phyloP scores from a whole-genome alignment of 2,797 vertebrate genomes.

The Sparidentex hasta region DNA sequence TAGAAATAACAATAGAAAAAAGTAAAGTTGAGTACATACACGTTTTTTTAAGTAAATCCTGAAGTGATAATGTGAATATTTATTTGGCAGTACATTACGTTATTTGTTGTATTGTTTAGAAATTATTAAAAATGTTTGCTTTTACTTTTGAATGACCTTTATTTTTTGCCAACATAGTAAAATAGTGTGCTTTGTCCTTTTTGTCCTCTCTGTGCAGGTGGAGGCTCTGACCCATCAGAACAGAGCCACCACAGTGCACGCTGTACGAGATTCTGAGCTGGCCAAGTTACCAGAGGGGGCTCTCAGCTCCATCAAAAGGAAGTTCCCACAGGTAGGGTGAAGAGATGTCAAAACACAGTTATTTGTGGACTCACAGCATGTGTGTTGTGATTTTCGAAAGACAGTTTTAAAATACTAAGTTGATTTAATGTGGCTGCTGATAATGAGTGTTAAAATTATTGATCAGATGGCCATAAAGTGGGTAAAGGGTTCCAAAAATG shows the following conservation, averaged over 20 bases:
- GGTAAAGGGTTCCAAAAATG: background rate
- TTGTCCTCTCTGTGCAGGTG: conserved; percentile 83
- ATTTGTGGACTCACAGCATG: too few relatives aligned
- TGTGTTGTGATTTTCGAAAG: background rate
- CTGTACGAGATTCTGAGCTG: conserved; percentile 95
- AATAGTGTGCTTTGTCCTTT: background rate
- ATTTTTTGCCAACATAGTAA: background rate
- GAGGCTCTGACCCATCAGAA: conserved; percentile 94
- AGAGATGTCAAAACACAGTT: background rate
- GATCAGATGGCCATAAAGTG: background rate
- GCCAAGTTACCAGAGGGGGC: conserved; percentile 96
- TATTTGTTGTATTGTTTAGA: background rate
- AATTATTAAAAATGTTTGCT: background rate
- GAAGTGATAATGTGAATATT: too few relatives aligned
- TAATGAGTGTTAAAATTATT: background rate
- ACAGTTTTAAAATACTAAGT: background rate
- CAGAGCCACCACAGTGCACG: conserved; percentile 95
- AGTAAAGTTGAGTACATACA: background rate
- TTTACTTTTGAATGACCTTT: background rate
- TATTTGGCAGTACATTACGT: background rate
- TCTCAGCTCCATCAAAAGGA: conserved; percentile 94
- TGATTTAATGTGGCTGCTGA: background rate
- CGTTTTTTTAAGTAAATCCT: background rate
- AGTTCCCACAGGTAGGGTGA: conserved; percentile 90
- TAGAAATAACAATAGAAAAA: background rate